phyloP scores from a whole-genome alignment of 2,113 vertebrate genomes.

The Acanthisitta chloris region DNA sequence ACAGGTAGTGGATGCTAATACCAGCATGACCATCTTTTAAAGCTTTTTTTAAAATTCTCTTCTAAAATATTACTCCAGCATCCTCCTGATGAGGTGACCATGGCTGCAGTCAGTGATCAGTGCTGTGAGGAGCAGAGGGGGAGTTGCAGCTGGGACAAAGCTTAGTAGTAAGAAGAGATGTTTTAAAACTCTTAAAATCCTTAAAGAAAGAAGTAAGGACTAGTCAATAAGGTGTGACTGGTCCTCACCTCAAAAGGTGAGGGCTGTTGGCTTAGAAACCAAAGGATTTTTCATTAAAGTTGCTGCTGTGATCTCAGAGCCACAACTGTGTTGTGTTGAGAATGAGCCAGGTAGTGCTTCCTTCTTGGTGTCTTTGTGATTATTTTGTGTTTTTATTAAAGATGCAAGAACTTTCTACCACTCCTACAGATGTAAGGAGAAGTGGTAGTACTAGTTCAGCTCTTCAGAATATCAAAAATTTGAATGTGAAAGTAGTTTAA shows the following conservation, averaged over 20 bases:
- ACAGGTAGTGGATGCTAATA: neutral
- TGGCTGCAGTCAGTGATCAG: neutral
- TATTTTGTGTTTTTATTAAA: neutral
- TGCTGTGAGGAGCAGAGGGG: neutral
- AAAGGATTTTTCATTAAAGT: neutral
- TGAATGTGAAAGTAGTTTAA: neutral
- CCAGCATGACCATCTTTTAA: neutral
- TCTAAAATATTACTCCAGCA: neutral
- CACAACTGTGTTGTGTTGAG: too few relatives aligned
- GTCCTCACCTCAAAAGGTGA: neutral
- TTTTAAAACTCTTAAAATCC: neutral
- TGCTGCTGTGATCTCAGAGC: neutral
- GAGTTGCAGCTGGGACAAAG: neutral
- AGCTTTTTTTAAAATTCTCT: neutral
- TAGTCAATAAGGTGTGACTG: neutral
- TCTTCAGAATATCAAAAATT: neutral
- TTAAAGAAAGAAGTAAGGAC: neutral
- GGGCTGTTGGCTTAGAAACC: fast-evolving
- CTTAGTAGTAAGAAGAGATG: neutral
- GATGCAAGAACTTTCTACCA: fast-evolving
- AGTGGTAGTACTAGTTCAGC: neutral
- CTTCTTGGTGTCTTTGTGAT: neutral
- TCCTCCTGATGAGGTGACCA: neutral
- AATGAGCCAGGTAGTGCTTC: neutral
- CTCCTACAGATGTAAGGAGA: neutral